These are phyloP conservation scores for Barnardius zonarius DNA, from an alignment of 2,113 vertebrate genomes.

Conservation along the genomic window DNA sequence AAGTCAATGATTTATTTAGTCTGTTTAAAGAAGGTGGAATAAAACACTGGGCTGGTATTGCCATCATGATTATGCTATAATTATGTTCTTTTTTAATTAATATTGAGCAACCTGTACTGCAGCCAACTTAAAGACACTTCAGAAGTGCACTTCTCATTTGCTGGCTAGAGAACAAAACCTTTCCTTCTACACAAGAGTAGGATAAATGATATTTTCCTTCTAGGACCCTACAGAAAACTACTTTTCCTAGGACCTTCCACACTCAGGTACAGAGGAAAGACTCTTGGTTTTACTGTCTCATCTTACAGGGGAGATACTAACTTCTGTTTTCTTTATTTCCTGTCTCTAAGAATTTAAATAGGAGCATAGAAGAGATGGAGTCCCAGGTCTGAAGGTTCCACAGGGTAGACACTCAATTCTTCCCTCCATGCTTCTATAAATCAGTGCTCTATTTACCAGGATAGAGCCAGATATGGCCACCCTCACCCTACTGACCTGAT, in stretches of 20 bases:
- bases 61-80: not conserved
- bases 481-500: not conserved
- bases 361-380: not conserved
- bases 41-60: not conserved
- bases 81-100: not conserved
- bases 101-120: not conserved
- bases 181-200: not conserved
- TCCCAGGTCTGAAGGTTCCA: not conserved
- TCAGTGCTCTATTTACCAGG: not conserved
- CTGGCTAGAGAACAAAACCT: not conserved
- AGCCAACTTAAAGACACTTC: not conserved
- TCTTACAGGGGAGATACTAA: not conserved
- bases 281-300: not conserved
- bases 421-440: not conserved
- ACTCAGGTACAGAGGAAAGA: not conserved
- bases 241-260: not conserved
- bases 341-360: not conserved
- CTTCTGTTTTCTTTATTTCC: not conserved
- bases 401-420: not conserved
- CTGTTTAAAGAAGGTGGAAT: not conserved
- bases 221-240: not conserved
- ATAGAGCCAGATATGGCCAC: not conserved
- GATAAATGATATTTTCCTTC: not conserved
- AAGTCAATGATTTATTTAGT: constrained; percentile 6
- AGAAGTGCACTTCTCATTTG: not conserved